Base-by-base conservation (phyloP, 2,888 invertebrate species). In the Sminthurinus aureus region DNA sequence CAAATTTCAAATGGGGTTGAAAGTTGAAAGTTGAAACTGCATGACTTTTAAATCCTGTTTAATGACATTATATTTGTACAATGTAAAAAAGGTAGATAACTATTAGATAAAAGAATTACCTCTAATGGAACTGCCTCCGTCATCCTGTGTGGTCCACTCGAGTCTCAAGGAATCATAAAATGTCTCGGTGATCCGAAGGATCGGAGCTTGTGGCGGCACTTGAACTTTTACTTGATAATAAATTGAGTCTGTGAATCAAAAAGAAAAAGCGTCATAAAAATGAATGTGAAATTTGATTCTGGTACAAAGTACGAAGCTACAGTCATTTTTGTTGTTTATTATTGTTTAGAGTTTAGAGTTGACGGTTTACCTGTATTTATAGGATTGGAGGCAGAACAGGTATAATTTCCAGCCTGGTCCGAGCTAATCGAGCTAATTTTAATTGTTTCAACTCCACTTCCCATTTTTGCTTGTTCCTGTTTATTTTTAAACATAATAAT, bases 391-490 rank as follows among this genome's bases (percentile, higher is more conserved):
- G 96, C 96, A 64, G 93, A 92, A 90, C 97, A 98, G 0, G 96
- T 96, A 90, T 97, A 98, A 91, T 97, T 97, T 18, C 96, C 96
- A 88, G 95, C 95, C 90, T 97, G 97, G 26, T 93, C 93, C 51
- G 86, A 83, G 79, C 84, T 85, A 81, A 87, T 85, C 79, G 86
- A 86, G 71, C 79, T 83, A 78, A 88, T 80, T 82, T 86, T 87
- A 83, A 88, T 86, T 73, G 87, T 86, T 71, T 86, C 87, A 74
- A 86, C 85, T 71, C 85, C 87, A 83, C 84, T 86, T 69, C 83
- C 83, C 26, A 73, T 20, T 83, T 83, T 83, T 3, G 38, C 78
- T 58, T 83, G 83, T 22, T 83, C 83, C 83, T 83, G 22, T 24
- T 3, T 20, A 69, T 12, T n/a, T 22, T n/a, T 74, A 13, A n/a